Base-by-base conservation (phyloP, 2,888 invertebrate genomes). In the Brachyptera risi region DNA sequence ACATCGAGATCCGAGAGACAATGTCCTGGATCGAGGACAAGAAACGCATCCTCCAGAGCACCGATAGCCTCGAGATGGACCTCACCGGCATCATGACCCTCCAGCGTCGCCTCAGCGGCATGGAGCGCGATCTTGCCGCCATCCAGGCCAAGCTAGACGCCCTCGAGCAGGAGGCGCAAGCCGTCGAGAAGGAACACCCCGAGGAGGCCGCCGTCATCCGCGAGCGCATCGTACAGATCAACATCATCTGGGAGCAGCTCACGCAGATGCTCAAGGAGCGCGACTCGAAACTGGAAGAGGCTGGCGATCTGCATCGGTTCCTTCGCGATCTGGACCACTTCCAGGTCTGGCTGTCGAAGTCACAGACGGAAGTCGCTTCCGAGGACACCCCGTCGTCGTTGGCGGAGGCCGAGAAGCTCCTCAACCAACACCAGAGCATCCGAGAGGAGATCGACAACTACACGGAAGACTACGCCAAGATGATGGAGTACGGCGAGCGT, bases 1-100 rank as follows among this genome's bases (percentile, higher is more conserved):
- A 99, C 76, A 98, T 99, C 78, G 99, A 99, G 77, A 98, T 97
- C 75, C 89, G 96, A 70, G 98, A 98, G 79, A 98, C 98, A 0
- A 92, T 96, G 58, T 90, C 95, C 2, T 98, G 97, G 98, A 98
- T 98, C 75, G 96, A 98, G 76, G 99, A 99, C 76, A 99, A 99
- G 83, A 96, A 96, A 72, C 88, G 98, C 69, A 93, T 99, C 68
- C 81, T 99, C 49, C 97, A 99, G 71, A 95, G 96, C 70, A 98
- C 98, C 3, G 98, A 98, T 74, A 95, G 94, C 71, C 80, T 99
- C 70, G 96, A 97, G 77, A 98, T 98, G 92, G 99, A 99, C 76
- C 84, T 99, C 69, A 94, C 93, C 60, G 93, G 93, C 69, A 96
- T 99, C 44, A 99, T 99, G 97, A 98, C 97, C 0, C 81, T 99